Evolutionary conservation across 2,113 vertebrate genomes (phyloP).

Genomic region (Cheirogaleus medius): DNA sequence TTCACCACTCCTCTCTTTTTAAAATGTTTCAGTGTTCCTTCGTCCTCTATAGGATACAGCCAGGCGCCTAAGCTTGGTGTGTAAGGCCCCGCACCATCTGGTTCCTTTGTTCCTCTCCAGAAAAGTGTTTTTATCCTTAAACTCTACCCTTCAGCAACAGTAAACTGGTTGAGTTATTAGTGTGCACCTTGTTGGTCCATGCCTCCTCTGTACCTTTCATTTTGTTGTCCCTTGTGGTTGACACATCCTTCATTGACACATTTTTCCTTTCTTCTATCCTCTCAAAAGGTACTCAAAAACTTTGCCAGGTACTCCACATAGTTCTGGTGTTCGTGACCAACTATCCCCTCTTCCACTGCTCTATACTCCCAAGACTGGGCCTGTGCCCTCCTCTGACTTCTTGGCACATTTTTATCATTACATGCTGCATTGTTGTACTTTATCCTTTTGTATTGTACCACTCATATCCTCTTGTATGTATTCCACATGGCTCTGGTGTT

Average conservation of each 20-base stretch:
- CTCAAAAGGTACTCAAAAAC: neutral
- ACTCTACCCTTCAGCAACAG: neutral
- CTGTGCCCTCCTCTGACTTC: neutral
- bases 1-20: neutral
- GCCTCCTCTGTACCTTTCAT: neutral
- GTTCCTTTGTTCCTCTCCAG: neutral
- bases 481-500: neutral
- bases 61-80: too few relatives aligned
- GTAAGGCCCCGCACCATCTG: rapidly evolving
- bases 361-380: rapidly evolving
- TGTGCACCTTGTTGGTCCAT: rapidly evolving
- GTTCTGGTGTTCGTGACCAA: neutral
- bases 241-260: neutral
- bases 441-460: neutral
- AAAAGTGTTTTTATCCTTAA: neutral
- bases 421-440: neutral
- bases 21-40: neutral
- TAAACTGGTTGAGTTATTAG: neutral
- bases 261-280: neutral
- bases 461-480: too few relatives aligned
- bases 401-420: neutral
- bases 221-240: neutral
- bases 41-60: too few relatives aligned
- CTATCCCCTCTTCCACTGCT: rapidly evolving
- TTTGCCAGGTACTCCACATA: neutral